A percentile compares a stretch with the other conserved stretches of the same genome.
These are phyloP conservation scores for Eufriesea mexicana DNA, from an alignment of 1,140 invertebrate species.

Conservation along the genomic window DNA sequence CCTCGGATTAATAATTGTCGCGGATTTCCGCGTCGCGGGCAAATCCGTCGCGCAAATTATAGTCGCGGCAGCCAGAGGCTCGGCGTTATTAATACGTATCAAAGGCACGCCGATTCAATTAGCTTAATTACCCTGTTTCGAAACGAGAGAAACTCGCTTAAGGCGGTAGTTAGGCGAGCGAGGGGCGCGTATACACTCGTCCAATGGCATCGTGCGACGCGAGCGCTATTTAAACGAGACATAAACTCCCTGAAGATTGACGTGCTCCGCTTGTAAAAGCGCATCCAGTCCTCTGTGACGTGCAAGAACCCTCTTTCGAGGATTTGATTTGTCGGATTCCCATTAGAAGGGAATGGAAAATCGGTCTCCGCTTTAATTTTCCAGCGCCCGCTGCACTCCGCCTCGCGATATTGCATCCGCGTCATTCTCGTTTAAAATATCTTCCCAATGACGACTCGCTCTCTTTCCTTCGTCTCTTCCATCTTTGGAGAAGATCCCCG, in stretches of 20 bases:
- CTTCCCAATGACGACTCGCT: neutral
- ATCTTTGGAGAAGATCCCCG: neutral
- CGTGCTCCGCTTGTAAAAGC: slow-evolving; percentile 18
- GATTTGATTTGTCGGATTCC: slow-evolving; percentile 27
- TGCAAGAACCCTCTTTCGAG: neutral
- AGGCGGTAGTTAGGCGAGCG: neutral
- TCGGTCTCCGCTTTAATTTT: slow-evolving; percentile 7
- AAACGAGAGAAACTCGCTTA: slow-evolving; percentile 31
- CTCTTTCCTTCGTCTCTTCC: neutral
- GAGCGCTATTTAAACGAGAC: slow-evolving; percentile 52
- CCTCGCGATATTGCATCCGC: slow-evolving; percentile 1
- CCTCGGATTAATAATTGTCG: neutral
- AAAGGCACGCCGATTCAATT: slow-evolving; percentile 42
- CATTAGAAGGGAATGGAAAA: slow-evolving; percentile 31
- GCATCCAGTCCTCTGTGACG: neutral
- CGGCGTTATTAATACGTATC: slow-evolving; percentile 53
- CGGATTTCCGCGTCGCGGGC: neutral
- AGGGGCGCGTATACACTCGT: no score
- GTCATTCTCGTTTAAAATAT: neutral
- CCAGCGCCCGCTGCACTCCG: neutral
- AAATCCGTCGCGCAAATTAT: neutral
- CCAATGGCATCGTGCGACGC: slow-evolving; percentile 16
- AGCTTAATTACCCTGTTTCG: slow-evolving; percentile 54
- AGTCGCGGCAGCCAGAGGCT: neutral
- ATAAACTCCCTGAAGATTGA: slow-evolving; percentile 43